Percentiles rank a stretch among this genome's conserved stretches.
Evolutionary conservation across 2,888 invertebrate genomes (phyloP).

Genomic region (Phorcus lineatus): DNA sequence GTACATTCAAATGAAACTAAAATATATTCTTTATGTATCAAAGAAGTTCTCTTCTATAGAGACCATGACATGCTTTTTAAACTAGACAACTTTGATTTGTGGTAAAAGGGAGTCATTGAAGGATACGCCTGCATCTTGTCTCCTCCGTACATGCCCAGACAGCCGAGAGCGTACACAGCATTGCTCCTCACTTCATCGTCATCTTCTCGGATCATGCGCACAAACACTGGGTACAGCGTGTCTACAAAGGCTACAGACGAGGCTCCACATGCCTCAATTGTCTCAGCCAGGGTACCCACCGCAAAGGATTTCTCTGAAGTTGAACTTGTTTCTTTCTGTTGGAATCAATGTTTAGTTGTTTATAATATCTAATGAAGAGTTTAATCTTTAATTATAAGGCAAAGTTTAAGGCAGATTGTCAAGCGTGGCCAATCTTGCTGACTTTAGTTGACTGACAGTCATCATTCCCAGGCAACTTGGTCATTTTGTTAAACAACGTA

Average conservation of each 20-base stretch:
- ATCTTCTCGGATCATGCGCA: constrained; percentile 80
- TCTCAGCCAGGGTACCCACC: constrained; percentile 85
- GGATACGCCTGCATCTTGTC: constrained; percentile 69
- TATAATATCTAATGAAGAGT: background rate
- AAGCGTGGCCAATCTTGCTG: too few species aligned
- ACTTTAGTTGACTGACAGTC: too few species aligned
- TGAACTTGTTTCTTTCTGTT: constrained; percentile 81
- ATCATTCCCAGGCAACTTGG: background rate
- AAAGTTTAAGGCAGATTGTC: too few species aligned
- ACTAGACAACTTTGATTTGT: too few species aligned
- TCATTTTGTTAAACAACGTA: background rate
- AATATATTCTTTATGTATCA: too few species aligned
- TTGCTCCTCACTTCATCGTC: constrained; percentile 86
- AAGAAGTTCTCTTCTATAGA: too few species aligned
- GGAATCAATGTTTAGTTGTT: constrained; percentile 6
- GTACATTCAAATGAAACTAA: too few species aligned
- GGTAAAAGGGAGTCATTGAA: constrained; percentile 40
- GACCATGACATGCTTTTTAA: too few species aligned
- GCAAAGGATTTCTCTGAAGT: constrained; percentile 84
- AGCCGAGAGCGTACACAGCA: constrained; percentile 85
- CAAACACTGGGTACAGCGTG: constrained; percentile 81
- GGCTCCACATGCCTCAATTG: constrained; percentile 80
- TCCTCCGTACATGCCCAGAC: constrained; percentile 82
- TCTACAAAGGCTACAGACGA: constrained; percentile 79
- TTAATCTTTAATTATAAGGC: background rate